Evolutionary conservation across 2,888 invertebrate genomes (phyloP), one percentile per base, ranked within the genome.

Genomic region (Brachynemurus nebulosus): DNA sequence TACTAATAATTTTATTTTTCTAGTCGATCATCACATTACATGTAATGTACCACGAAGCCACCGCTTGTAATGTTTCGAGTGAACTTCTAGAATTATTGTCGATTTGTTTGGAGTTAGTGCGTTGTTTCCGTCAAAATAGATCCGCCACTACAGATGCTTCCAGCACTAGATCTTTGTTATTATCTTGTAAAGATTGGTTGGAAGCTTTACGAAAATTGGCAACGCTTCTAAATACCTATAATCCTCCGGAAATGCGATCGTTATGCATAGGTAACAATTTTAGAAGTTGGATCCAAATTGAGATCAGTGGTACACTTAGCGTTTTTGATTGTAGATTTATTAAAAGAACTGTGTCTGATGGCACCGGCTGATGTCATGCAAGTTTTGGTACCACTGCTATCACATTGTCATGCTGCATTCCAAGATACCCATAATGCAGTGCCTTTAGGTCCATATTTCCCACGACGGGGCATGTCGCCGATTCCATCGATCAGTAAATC

Each of bases 41-140:
- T 69, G 82, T 88, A 53, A 91, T 93, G 80, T 85, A 91, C 61
- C 89, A 91, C 56, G 92, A 93, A 64, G 91, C 91, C 11, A 89
- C 91, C 7, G 88, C 88, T 1, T 88, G 86, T 57, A 86, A 86
- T 60, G 83, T 86, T 12, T 78, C 80, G 1, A 79, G 78, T 3
- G 93, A 93, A 62, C 70, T 93, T 45, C 75, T 86, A 25, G 88
- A 91, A 54, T 74, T 93, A 36, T 71, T 93, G 48, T 76, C 80
- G 1, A 82, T 86, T 61, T 76, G 85, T 55, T 74, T 80, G 42
- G 76, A 85, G 47, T 64, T 86, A 16, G 72, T 81, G 42, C 74
- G 81, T 40, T 82, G 84, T 49, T 67, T 85, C 49, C 73, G 84
- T 59, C 69, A 78, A 48, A 72, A 78, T 44, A 69, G 78, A 30